A percentile compares a stretch with the other conserved stretches of the same genome.
Evolutionary conservation across 2,797 vertebrate genomes (phyloP).

Genomic region (Liasis olivaceus): DNA sequence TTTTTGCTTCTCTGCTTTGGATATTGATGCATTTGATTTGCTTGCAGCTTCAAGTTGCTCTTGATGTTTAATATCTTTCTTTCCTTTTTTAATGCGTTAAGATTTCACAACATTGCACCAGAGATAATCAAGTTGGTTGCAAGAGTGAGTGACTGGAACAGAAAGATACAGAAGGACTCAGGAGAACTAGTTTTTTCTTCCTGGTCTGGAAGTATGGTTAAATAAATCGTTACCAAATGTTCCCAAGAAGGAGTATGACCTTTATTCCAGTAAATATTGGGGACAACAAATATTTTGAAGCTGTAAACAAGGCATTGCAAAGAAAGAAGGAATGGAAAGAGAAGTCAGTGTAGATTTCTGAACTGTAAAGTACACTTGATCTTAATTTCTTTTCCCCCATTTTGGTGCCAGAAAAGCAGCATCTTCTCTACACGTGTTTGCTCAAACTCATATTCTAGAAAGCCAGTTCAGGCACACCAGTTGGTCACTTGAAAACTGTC

Average conservation of each 20-base stretch:
- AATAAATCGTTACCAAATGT: slow-evolving; percentile 72
- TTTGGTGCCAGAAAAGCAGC: neutral
- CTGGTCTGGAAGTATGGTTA: slow-evolving; percentile 63
- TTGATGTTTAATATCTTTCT: slow-evolving; percentile 72
- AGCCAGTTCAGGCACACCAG: neutral
- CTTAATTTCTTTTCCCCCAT: neutral
- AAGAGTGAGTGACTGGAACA: neutral
- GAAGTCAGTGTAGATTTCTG: slow-evolving; percentile 3
- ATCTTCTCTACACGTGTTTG: neutral
- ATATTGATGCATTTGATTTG: slow-evolving; percentile 68
- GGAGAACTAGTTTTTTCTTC: slow-evolving; percentile 63
- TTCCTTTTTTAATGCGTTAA: slow-evolving; percentile 60
- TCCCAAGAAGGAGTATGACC: slow-evolving; percentile 46
- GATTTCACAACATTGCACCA: slow-evolving; percentile 80
- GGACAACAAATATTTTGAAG: slow-evolving; percentile 43
- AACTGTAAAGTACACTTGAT: neutral
- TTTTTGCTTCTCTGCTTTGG: slow-evolving; percentile 61
- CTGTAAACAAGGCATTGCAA: slow-evolving; percentile 17
- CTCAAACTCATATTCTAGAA: neutral
- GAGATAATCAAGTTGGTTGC: slow-evolving; percentile 66
- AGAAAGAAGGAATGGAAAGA: slow-evolving; percentile 12
- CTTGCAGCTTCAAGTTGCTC: slow-evolving; percentile 72
- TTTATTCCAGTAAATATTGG: slow-evolving; percentile 39
- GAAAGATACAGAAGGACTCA: slow-evolving; percentile 57
- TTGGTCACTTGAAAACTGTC: neutral